Percentiles rank a stretch among this genome's conserved stretches.
phyloP scores from a whole-genome alignment of 2,888 invertebrate species.

The Ommatoiulus sabulosus region DNA sequence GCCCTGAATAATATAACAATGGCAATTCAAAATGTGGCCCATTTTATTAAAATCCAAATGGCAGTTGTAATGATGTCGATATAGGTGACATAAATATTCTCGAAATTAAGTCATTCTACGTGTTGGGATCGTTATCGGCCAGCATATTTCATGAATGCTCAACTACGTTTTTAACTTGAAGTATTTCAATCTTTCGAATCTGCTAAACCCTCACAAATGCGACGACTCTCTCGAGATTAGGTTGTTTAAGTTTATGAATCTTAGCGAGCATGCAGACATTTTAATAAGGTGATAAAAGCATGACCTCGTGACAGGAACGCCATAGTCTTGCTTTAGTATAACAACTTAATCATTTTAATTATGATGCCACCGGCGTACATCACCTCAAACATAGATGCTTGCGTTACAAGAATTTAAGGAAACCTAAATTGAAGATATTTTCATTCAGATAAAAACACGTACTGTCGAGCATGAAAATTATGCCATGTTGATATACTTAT shows the following conservation, averaged over 20 bases:
- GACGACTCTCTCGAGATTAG: not conserved
- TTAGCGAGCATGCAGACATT: not conserved
- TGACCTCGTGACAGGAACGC: not conserved
- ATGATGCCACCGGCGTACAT: not conserved
- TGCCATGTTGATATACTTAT: not conserved
- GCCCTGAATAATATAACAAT: conserved; percentile 35
- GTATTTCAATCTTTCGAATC: not conserved
- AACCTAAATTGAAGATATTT: not conserved
- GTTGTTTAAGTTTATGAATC: not conserved
- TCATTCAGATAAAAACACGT: not conserved
- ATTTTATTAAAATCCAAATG: conserved; percentile 32
- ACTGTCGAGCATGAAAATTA: not conserved
- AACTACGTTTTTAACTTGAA: not conserved
- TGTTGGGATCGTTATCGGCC: not conserved
- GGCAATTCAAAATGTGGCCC: conserved; percentile 14
- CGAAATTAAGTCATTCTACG: not conserved
- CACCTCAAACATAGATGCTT: not conserved
- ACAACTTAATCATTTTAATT: conserved; percentile 5
- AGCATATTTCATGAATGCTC: conserved; percentile 2
- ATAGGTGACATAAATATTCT: conserved; percentile 36
- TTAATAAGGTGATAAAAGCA: conserved; percentile 6
- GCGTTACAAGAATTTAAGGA: conserved; percentile 5
- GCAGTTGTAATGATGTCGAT: not conserved
- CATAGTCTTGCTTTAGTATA: not conserved
- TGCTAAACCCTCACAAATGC: not conserved